A percentile compares a stretch with the other conserved stretches of the same genome.
Conservation (phyloP, 2,888 invertebrate genomes). For the Dryomyza anilis region DNA sequence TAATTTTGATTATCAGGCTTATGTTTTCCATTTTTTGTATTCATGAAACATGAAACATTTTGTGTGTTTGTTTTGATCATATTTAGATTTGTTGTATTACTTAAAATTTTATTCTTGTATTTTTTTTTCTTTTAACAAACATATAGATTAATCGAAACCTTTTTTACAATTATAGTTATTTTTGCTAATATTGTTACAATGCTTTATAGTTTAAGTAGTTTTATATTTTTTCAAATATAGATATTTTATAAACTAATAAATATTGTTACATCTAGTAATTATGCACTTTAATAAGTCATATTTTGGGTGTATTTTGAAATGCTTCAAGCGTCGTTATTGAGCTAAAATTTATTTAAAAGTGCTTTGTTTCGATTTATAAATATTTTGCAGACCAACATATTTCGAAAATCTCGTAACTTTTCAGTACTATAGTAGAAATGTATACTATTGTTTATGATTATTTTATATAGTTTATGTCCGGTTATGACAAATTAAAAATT, state of each 20-base stretch:
- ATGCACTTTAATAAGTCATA: background rate
- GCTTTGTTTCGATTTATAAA: background rate
- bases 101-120: background rate
- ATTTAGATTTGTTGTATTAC: conserved; percentile 23
- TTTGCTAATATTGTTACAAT: background rate
- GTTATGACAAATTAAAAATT: too few species aligned
- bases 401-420: too few species aligned
- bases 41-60: background rate
- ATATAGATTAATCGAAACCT: conserved; percentile 15
- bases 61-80: too few species aligned
- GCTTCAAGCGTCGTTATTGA: too few species aligned
- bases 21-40: conserved; percentile 28
- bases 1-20: conserved; percentile 57
- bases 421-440: too few species aligned
- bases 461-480: too few species aligned
- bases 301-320: background rate
- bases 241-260: too few species aligned
- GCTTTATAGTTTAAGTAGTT: too few species aligned
- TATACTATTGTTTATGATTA: too few species aligned
- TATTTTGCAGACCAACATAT: too few species aligned
- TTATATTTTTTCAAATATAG: too few species aligned
- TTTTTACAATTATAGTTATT: conserved; percentile 1
- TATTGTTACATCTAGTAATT: background rate
- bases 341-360: background rate
- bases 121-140: conserved; percentile 7